These are phyloP conservation scores for Chydorus sphaericus DNA, from an alignment of 2,888 invertebrate species.

Conservation along the genomic window DNA sequence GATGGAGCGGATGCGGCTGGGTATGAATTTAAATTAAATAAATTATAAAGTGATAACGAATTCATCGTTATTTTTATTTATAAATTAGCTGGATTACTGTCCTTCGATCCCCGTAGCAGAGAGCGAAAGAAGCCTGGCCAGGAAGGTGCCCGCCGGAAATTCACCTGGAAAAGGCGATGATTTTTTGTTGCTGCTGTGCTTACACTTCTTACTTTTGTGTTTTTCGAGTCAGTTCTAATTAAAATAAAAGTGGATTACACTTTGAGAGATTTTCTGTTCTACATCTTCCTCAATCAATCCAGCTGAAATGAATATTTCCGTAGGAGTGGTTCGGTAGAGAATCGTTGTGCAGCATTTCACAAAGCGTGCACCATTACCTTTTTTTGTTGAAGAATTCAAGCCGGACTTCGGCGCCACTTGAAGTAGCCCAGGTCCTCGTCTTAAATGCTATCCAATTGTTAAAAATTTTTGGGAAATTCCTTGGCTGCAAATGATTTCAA, in stretches of 20 bases:
- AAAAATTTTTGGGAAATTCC: background rate
- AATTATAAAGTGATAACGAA: background rate
- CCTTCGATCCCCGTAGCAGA: conserved; percentile 54
- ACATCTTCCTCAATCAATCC: background rate
- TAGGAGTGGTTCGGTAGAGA: background rate
- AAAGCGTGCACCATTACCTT: background rate
- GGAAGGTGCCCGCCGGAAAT: conserved; percentile 73
- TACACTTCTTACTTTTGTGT: too few species aligned
- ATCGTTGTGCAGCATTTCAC: background rate
- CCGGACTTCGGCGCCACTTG: background rate
- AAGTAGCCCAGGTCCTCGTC: background rate
- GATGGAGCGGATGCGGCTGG: conserved; percentile 71
- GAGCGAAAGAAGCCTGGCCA: conserved; percentile 91
- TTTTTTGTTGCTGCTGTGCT: too few species aligned
- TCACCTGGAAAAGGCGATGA: conserved; percentile 84
- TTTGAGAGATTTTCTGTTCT: too few species aligned
- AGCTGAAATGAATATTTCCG: background rate
- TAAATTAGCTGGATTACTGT: conserved; percentile 81
- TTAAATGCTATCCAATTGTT: background rate
- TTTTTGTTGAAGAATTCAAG: background rate
- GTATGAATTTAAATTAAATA: conserved; percentile 31
- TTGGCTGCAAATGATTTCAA: too few species aligned
- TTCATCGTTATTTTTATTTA: too few species aligned
- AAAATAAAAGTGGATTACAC: too few species aligned
- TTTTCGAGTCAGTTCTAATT: too few species aligned